These are phyloP conservation scores for Tiliqua scincoides DNA, from an alignment of 2,113 vertebrate species.

Conservation along the genomic window DNA sequence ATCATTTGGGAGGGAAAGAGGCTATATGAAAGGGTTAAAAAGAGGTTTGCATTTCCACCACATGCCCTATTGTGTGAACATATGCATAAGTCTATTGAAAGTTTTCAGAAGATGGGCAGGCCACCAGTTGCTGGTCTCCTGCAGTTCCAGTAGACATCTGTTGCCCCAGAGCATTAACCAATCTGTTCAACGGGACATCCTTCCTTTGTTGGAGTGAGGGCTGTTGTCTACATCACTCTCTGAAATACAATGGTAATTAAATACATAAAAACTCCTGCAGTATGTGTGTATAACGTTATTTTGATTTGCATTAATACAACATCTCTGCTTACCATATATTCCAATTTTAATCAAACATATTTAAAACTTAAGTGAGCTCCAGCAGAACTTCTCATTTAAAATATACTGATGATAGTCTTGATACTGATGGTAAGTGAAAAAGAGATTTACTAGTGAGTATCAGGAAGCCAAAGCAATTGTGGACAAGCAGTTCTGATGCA, in stretches of 20 bases:
- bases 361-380: constrained; percentile 36
- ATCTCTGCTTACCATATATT: constrained; percentile 37
- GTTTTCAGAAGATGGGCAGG: constrained; percentile 84
- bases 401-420: constrained; percentile 9
- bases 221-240: constrained; percentile 77
- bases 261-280: constrained; percentile 75
- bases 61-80: constrained; percentile 85
- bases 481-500: not conserved
- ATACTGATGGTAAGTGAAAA: constrained; percentile 31
- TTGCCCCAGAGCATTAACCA: constrained; percentile 89
- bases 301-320: constrained; percentile 76
- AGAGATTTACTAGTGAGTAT: constrained; percentile 2
- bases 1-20: constrained; percentile 66
- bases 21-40: constrained; percentile 79
- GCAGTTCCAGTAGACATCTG: constrained; percentile 94
- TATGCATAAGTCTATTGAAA: constrained; percentile 87
- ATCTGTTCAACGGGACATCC: constrained; percentile 84
- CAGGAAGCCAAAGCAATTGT: not conserved
- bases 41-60: constrained; percentile 82
- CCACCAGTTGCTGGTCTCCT: constrained; percentile 94
- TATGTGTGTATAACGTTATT: constrained; percentile 87
- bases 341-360: constrained; percentile 30
- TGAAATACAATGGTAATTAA: constrained; percentile 83
- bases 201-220: constrained; percentile 79
- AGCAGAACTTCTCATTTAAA: constrained; percentile 20